Evolutionary conservation across 1,140 invertebrate genomes (phyloP), one percentile per base, ranked within the genome.

Genomic region (Anthonomus grandis): DNA sequence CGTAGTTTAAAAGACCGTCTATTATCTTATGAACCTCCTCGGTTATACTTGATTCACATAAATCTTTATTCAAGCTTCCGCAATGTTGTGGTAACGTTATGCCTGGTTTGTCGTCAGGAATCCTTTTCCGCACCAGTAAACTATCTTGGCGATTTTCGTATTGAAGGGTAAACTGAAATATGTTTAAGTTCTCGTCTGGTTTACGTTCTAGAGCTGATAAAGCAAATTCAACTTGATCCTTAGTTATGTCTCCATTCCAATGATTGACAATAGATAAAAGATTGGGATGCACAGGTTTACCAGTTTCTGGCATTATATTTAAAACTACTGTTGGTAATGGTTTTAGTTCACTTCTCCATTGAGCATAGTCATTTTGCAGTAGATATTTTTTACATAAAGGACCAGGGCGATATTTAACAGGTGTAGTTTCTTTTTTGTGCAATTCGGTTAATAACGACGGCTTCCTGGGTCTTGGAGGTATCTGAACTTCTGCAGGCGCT

Each of bases 141-240:
- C 64, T 57, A 44, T 64, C 57, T 60, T 73, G 69, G 23, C 70
- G 67, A 53, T 75, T 71, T 22, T 64, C 52, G 50, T 75, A 75
- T 4, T 59, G 49, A 27, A 74, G 36, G 5, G 64, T 44, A 57
- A 76, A 74, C 27, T 44, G 57, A 42, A 73, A 70, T 10, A 58
- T 49, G 50, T 59, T 54, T 18, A 12, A 13, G 54, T 59, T 44
- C 22, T 17, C 23, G 13, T 38, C 19, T 22, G 41, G 4, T 42
- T 25, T 41, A 34, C 62, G 3, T 47, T 63, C 61, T 0, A 75
- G 51, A 18, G 65, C 65, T 21, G 67, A 67, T 25, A 73, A 57
- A 31, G 75, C 72, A 65, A 75, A 76, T 23, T 72, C 60, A 12
- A 70, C 64, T 64, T 70, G 68, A 6, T 69, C 52, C 23, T 64